Evolutionary conservation across 2,888 invertebrate species (phyloP), one percentile per base, ranked within the genome.

Genomic region (Eupithecia vulgata): DNA sequence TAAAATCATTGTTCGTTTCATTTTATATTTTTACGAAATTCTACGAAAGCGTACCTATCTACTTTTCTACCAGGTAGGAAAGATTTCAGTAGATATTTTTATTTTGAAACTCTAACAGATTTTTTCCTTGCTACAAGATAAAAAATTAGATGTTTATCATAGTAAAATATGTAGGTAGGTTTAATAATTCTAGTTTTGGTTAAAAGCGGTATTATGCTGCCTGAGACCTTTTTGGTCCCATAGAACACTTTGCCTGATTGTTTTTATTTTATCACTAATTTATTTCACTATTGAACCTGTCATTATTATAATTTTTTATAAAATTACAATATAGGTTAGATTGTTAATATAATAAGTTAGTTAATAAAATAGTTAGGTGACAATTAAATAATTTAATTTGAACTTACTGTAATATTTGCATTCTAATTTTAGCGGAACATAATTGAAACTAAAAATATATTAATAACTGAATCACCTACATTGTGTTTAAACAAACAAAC

Each of bases 1-100:
- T 45, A 67, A 48, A 30, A 67, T 42, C 64, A 64, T 62, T 62
- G 62, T 57, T 25, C 57, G 35, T 62, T 62, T 35, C 30, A 34
- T 62, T 57, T 57, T 13, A 52, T 52, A 57, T 25, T 25, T 52
- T 57, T 57, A 25, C 57, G 57, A 6, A 57, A 13, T 57, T 57
- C 13, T 25, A 57, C 57, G 57, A 57, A 25, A 25, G 57, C 21
- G 10, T 57, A 10, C 12, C 10, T 57, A 10, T n/a, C n/a, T 52
- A 57, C 25, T 57, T 57, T 57, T 13, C 8, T 25, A 57, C 57
- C 57, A 52, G 52, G 52, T n/a, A 52, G 10, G 21, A 10, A 21
- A 21, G 13, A 25, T 57, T 57, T 57, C 5, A 5, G 25, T 4
- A 57, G 13, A 25, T 21, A 25, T 57, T 57, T 25, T 57, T 25